Percentiles rank a stretch among this genome's conserved stretches.
Conservation (phyloP, 2,797 vertebrate species). For the Macroramphosus scolopax region DNA sequence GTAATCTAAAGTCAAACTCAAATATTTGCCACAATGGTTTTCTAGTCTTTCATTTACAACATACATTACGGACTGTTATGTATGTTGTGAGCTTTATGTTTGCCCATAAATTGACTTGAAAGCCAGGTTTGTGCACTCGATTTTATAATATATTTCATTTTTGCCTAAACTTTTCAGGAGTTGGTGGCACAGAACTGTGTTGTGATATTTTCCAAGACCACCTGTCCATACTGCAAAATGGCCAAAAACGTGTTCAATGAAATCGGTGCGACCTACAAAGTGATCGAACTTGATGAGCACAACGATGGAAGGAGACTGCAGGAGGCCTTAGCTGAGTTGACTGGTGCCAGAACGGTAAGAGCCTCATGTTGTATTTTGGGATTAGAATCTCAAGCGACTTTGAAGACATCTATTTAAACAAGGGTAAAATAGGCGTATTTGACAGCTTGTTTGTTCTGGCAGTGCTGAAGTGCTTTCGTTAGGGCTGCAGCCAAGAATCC, state of each 20-base stretch:
- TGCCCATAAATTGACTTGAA: no score
- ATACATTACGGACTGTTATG: no score
- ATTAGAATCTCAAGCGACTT: slow-evolving; percentile 2
- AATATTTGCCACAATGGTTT: background rate
- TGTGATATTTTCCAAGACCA: slow-evolving; percentile 97
- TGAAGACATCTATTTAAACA: slow-evolving; percentile 1
- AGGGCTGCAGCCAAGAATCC: slow-evolving; percentile 7
- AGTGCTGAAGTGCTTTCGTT: slow-evolving; percentile 9
- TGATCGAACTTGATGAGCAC: slow-evolving; percentile 87
- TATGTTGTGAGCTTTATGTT: no score
- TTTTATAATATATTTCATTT: background rate
- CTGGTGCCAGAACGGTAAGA: slow-evolving; percentile 89
- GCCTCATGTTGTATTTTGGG: background rate
- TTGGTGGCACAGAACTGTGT: slow-evolving; percentile 89
- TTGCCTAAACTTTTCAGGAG: slow-evolving; percentile 75
- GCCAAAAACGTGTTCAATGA: slow-evolving; percentile 90
- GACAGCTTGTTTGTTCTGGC: slow-evolving; percentile 26
- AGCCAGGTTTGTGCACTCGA: no score
- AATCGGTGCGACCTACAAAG: slow-evolving; percentile 86
- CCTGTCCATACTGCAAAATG: slow-evolving; percentile 91
- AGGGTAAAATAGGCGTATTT: slow-evolving; percentile 6
- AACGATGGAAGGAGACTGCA: slow-evolving; percentile 86
- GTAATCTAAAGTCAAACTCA: no score
- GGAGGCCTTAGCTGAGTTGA: slow-evolving; percentile 85
- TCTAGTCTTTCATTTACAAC: no score